Conservation (phyloP, 1,140 invertebrate species). For the Trinorchestia longiramus region DNA sequence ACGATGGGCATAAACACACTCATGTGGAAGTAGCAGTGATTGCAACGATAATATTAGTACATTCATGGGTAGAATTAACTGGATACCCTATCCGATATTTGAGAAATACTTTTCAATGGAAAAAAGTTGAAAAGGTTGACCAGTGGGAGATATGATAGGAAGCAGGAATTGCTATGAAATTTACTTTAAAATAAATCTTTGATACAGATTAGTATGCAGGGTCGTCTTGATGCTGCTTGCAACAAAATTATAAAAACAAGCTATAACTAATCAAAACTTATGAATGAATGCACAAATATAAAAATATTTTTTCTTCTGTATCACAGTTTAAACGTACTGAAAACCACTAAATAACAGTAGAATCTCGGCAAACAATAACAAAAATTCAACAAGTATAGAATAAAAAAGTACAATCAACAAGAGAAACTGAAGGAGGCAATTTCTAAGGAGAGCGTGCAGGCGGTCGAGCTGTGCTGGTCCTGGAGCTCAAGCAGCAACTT, state of each 20-base stretch:
- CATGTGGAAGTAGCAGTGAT: neutral
- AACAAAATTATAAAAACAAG: neutral
- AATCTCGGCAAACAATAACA: conserved; percentile 3
- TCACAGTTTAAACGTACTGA: neutral
- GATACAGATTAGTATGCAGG: neutral
- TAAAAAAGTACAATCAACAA: neutral
- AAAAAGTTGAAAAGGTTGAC: neutral
- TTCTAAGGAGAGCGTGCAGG: neutral
- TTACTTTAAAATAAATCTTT: neutral
- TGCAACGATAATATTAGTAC: neutral
- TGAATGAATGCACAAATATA: neutral
- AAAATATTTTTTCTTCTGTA: neutral
- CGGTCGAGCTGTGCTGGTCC: no score
- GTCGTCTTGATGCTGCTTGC: neutral
- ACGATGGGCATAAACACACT: neutral
- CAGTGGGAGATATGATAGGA: neutral
- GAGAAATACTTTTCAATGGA: neutral
- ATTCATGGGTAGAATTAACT: neutral
- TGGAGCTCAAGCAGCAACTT: neutral
- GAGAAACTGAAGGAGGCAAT: neutral
- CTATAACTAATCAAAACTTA: neutral
- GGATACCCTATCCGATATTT: neutral
- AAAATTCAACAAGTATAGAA: conserved; percentile 12
- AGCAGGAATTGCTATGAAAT: neutral
- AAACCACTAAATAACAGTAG: neutral